These are phyloP conservation scores for Puffinus mauretanicus DNA, from an alignment of 2,113 vertebrate species.

Conservation along the genomic window DNA sequence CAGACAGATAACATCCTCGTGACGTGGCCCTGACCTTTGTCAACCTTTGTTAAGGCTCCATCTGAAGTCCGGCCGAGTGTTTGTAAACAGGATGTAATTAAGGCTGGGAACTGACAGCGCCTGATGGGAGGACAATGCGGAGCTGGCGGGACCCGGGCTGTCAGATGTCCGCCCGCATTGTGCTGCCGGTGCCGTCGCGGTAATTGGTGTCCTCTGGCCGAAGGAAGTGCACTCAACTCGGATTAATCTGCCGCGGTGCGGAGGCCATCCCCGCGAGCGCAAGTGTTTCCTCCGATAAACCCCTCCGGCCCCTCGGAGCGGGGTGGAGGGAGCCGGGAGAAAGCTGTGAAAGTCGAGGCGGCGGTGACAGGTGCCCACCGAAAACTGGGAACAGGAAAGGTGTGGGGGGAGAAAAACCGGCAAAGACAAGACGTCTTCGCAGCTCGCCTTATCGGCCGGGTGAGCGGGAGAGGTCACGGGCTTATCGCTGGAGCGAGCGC, in stretches of 20 bases:
- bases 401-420: conserved; percentile 60
- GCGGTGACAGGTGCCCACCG: conserved; percentile 91
- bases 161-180: conserved; percentile 96
- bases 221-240: conserved; percentile 96
- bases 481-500: conserved; percentile 58
- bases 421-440: conserved; percentile 67
- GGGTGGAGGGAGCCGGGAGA: conserved; percentile 51
- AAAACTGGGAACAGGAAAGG: conserved; percentile 87
- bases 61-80: conserved; percentile 87
- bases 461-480: conserved; percentile 56
- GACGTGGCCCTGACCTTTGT: conserved; percentile 87
- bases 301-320: conserved; percentile 30
- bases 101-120: conserved; percentile 89
- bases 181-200: conserved; percentile 89
- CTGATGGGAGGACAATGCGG: conserved; percentile 90
- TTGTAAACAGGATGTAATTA: conserved; percentile 99
- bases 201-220: conserved; percentile 97
- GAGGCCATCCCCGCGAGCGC: conserved; percentile 92
- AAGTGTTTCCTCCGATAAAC: conserved; percentile 99
- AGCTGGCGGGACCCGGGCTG: conserved; percentile 83
- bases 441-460: conserved; percentile 76
- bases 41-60: conserved; percentile 87
- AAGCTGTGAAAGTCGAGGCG: conserved; percentile 67
- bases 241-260: conserved; percentile 95
- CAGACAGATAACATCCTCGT: conserved; percentile 86